Conservation (phyloP, 2,888 invertebrate species). For the Pediacus dermestoides region DNA sequence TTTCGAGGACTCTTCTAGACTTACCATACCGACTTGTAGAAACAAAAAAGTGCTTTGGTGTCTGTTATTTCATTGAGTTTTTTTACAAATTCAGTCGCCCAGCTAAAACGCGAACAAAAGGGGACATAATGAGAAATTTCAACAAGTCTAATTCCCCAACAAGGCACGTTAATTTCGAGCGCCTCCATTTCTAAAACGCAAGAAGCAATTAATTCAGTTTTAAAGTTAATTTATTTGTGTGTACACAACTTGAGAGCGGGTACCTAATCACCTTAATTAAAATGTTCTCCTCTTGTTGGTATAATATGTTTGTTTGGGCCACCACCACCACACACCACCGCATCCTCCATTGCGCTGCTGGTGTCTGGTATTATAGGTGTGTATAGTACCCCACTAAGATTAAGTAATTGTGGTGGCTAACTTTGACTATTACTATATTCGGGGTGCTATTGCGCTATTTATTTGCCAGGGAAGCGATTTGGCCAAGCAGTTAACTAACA, state of each 20-base stretch:
- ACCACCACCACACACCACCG: no score
- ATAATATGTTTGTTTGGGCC: no score
- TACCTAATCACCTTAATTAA: slow-evolving; percentile 52
- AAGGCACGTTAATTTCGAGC: slow-evolving; percentile 41
- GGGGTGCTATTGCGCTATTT: slow-evolving; percentile 44
- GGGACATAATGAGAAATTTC: slow-evolving; percentile 45
- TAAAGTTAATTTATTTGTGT: slow-evolving; percentile 52
- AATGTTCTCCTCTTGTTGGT: slow-evolving; percentile 35
- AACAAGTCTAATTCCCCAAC: slow-evolving; percentile 43
- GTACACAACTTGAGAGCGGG: slow-evolving; percentile 27
- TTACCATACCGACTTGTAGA: no score
- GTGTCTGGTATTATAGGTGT: no score
- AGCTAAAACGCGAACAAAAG: no score
- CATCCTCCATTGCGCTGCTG: no score
- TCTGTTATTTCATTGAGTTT: no score
- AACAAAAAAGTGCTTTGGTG: no score
- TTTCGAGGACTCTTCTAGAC: no score
- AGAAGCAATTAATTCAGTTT: slow-evolving; percentile 52
- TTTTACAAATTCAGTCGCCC: no score
- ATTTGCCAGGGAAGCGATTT: no score
- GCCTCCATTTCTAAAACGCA: slow-evolving; percentile 45
- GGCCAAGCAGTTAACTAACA: no score
- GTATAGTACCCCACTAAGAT: slow-evolving; percentile 41
- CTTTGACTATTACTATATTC: slow-evolving; percentile 46
- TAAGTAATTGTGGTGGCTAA: slow-evolving; percentile 49